Percentiles rank a stretch among this genome's conserved stretches.
These are phyloP conservation scores for Choristoneura rosaceana DNA, from an alignment of 2,888 invertebrate genomes.

Conservation along the genomic window DNA sequence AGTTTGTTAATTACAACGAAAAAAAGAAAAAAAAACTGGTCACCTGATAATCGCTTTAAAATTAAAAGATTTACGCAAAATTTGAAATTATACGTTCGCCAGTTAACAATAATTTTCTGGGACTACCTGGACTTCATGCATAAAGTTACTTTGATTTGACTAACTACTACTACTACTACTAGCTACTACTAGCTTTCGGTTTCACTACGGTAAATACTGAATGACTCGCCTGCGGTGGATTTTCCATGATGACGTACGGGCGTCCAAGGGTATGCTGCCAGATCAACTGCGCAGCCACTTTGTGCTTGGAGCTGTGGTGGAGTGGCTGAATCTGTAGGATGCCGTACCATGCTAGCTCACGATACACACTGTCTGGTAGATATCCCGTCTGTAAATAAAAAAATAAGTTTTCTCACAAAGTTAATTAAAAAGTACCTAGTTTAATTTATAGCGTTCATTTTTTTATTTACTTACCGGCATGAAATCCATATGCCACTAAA, in stretches of 20 bases:
- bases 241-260: conserved; percentile 80
- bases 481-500: conserved; percentile 80
- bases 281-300: conserved; percentile 77
- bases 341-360: conserved; percentile 81
- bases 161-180: too few relatives aligned
- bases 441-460: not conserved
- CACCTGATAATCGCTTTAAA: too few relatives aligned
- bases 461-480: conserved; percentile 59
- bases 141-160: too few relatives aligned
- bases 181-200: too few relatives aligned
- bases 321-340: conserved; percentile 79
- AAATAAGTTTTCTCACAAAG: too few relatives aligned
- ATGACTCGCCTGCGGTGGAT: conserved; percentile 70
- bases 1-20: not conserved
- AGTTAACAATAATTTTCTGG: too few relatives aligned
- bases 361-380: conserved; percentile 77
- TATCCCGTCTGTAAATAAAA: conserved; percentile 69
- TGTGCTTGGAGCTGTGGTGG: conserved; percentile 76
- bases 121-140: too few relatives aligned
- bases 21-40: not conserved
- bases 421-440: not conserved
- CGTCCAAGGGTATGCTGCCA: conserved; percentile 81
- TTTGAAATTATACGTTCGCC: too few relatives aligned
- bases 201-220: not conserved
- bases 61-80: too few relatives aligned